These are phyloP conservation scores for Eulemur mongoz DNA, from an alignment of 2,797 vertebrate species.

Conservation along the genomic window DNA sequence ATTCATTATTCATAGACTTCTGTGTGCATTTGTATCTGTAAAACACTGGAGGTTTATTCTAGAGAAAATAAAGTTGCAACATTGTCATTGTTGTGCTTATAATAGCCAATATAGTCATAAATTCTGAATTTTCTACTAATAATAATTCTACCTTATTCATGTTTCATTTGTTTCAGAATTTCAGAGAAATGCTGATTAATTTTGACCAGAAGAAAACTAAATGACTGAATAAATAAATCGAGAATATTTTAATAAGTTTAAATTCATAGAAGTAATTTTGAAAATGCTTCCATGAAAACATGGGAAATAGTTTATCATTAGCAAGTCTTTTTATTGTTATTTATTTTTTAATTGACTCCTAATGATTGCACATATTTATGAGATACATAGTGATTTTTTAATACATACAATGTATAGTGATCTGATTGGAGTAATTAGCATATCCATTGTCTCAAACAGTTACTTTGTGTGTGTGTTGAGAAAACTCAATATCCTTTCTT, in stretches of 20 bases:
- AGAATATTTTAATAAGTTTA: constrained; percentile 1
- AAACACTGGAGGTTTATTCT: background rate
- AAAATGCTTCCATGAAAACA: background rate
- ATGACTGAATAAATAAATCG: background rate
- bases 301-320: background rate
- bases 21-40: background rate
- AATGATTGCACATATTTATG: background rate
- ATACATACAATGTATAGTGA: background rate
- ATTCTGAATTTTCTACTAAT: background rate
- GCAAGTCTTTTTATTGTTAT: background rate
- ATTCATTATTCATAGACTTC: background rate
- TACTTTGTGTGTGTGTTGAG: background rate
- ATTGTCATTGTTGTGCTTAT: background rate
- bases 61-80: background rate
- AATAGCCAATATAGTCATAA: background rate
- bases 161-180: background rate
- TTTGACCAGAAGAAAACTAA: background rate
- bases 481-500: background rate
- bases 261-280: background rate
- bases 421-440: background rate
- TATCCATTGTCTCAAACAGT: background rate
- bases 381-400: background rate
- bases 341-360: background rate
- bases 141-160: background rate
- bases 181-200: background rate